Conservation (phyloP, 1,140 invertebrate genomes). For the Drosophila melanica region DNA sequence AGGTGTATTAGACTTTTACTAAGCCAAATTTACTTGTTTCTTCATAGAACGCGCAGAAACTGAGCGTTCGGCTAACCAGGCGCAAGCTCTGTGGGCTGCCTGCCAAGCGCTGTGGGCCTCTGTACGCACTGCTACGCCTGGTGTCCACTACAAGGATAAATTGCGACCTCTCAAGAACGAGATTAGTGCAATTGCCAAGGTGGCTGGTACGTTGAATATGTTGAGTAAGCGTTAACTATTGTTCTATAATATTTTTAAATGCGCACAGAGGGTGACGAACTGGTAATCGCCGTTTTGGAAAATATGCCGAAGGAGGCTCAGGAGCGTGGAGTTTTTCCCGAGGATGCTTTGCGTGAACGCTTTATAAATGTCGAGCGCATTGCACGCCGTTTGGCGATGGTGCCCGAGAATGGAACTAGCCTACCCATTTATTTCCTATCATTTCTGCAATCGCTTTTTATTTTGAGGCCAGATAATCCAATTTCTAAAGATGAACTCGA, state of each 20-base stretch:
- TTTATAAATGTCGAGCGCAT: constrained; percentile 91
- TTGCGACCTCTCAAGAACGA: constrained; percentile 91
- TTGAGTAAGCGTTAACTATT: fast-evolving
- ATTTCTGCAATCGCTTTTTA: constrained; percentile 91
- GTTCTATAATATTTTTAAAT: background rate
- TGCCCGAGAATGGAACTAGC: constrained; percentile 92
- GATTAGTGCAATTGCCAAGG: constrained; percentile 88
- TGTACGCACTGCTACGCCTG: constrained; percentile 87
- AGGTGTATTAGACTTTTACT: background rate
- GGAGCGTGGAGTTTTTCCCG: constrained; percentile 92
- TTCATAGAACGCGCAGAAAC: constrained; percentile 89
- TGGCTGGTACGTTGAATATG: constrained; percentile 86
- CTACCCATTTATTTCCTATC: constrained; percentile 94
- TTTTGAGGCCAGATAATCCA: constrained; percentile 87
- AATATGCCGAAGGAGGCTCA: constrained; percentile 91
- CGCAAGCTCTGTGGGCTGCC: constrained; percentile 96
- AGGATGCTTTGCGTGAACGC: constrained; percentile 92
- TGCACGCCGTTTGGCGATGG: constrained; percentile 90
- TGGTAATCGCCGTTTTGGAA: constrained; percentile 89
- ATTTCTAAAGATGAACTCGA: constrained; percentile 89
- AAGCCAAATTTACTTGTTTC: background rate
- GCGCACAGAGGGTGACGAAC: constrained; percentile 86
- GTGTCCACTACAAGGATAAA: constrained; percentile 85
- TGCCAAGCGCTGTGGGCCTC: constrained; percentile 93
- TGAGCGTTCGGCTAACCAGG: constrained; percentile 91